phyloP scores from a whole-genome alignment of 2,113 vertebrate genomes.

The Peromyscus maniculatus region DNA sequence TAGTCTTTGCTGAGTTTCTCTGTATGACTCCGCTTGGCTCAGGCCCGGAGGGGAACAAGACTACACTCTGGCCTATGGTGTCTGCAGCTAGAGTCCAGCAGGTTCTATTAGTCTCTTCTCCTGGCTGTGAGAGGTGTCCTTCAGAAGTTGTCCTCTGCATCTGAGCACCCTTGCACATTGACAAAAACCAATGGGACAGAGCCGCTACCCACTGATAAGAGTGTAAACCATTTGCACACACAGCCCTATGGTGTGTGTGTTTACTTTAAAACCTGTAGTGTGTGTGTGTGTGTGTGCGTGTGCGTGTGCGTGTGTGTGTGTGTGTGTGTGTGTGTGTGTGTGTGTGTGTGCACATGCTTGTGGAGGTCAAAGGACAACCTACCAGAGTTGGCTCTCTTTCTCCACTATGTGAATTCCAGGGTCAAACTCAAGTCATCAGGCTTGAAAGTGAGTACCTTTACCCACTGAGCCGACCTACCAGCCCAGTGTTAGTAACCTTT shows the following conservation, averaged over 20 bases:
- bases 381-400: neutral
- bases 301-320: neutral
- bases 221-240: neutral
- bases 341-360: neutral
- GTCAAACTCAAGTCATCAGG: neutral
- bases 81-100: neutral
- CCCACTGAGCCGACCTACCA: neutral
- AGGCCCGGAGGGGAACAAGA: neutral
- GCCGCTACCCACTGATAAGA: too few relatives aligned
- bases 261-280: neutral
- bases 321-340: neutral
- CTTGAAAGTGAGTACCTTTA: neutral
- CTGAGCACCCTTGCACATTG: neutral
- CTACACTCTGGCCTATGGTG: neutral
- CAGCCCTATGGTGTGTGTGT: neutral
- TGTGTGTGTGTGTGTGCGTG: neutral
- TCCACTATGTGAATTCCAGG: neutral
- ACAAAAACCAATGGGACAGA: accelerated
- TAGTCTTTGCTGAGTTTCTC: neutral
- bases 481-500: neutral
- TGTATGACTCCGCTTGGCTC: neutral
- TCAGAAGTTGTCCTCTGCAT: too few relatives aligned
- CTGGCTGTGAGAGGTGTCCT: neutral
- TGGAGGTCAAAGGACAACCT: neutral
- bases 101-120: neutral